Base-by-base conservation (phyloP, 2,888 invertebrate genomes). In the Eudemis profundana region DNA sequence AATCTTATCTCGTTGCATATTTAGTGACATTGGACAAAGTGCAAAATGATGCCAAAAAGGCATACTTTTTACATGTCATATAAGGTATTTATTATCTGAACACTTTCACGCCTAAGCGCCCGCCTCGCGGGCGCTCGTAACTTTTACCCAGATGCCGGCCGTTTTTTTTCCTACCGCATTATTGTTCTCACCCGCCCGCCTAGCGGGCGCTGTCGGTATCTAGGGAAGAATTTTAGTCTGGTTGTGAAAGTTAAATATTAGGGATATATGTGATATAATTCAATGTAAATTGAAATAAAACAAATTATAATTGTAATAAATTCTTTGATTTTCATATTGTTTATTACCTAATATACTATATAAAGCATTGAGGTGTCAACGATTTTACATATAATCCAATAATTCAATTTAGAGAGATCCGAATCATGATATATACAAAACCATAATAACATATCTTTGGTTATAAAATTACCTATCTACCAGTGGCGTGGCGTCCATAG, bases 361-460 rank as follows among this genome's bases (percentile, higher is more conserved):
- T n/a, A n/a, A n/a, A n/a, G n/a, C n/a, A n/a, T n/a, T n/a, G n/a
- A n/a, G n/a, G n/a, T n/a, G n/a, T n/a, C n/a, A n/a, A n/a, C n/a
- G n/a, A n/a, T n/a, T 14, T 51, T 10, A 14, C 3, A 3, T 23
- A 23, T 40, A 19, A 7, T 17, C 54, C 54, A 12, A 42, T 12
- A 23, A 40, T 54, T 40, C 14, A 17, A 15, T 53, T 53, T n/a
- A 54, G 42, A 29, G 42, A 56, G 56, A 56, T 54, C 54, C 7
- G 8, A 42, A 54, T 56, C 29, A 44, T 29, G 7, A 44, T 27
- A 27, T 15, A 27, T 40, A 27, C 27, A 56, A 29, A 19, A 4
- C 12, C 10, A n/a, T 8, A 29, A 10, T 14, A 47, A 42, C 23
- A 23, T 15, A 40, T 42, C 56, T 44, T 56, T 56, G 56, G 42